A percentile compares a stretch with the other conserved stretches of the same genome.
Conservation (phyloP, 2,888 invertebrate species). For the Pimpla rufipes region DNA sequence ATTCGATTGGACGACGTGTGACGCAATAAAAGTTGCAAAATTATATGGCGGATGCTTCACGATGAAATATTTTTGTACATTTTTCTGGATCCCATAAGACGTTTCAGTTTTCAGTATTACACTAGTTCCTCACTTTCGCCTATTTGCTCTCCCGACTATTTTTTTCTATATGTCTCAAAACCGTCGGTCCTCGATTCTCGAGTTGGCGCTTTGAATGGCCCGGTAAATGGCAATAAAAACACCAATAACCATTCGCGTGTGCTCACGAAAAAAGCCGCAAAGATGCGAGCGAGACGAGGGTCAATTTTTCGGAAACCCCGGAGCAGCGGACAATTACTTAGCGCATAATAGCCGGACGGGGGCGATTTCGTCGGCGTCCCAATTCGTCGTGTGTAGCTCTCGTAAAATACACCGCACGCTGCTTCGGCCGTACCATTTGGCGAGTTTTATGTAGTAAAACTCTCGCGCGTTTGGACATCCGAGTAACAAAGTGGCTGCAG, state of each 20-base stretch:
- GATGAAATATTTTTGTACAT: not conserved
- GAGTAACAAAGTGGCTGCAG: constrained; percentile 71
- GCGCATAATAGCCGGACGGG: constrained; percentile 77
- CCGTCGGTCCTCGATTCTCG: constrained; percentile 38
- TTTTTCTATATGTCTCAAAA: not conserved
- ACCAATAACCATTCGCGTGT: constrained; percentile 81
- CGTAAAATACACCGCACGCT: constrained; percentile 64
- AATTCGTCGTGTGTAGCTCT: constrained; percentile 57
- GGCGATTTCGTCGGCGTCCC: constrained; percentile 75
- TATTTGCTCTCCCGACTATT: constrained; percentile 1
- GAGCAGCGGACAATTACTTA: constrained; percentile 83
- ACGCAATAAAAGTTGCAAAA: not conserved
- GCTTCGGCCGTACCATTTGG: constrained; percentile 31
- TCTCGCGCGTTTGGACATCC: not conserved
- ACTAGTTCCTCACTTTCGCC: constrained; percentile 19
- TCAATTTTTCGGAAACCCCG: constrained; percentile 73
- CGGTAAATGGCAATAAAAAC: constrained; percentile 82
- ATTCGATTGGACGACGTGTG: not conserved
- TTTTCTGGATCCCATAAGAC: not conserved
- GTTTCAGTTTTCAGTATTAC: not conserved
- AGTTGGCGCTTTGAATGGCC: constrained; percentile 57
- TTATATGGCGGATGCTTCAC: not conserved
- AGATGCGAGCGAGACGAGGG: constrained; percentile 76
- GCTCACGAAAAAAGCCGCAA: constrained; percentile 80
- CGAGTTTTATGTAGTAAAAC: not conserved